Base-by-base conservation (phyloP, 2,797 vertebrate genomes). In the Enteromius radiatus region DNA sequence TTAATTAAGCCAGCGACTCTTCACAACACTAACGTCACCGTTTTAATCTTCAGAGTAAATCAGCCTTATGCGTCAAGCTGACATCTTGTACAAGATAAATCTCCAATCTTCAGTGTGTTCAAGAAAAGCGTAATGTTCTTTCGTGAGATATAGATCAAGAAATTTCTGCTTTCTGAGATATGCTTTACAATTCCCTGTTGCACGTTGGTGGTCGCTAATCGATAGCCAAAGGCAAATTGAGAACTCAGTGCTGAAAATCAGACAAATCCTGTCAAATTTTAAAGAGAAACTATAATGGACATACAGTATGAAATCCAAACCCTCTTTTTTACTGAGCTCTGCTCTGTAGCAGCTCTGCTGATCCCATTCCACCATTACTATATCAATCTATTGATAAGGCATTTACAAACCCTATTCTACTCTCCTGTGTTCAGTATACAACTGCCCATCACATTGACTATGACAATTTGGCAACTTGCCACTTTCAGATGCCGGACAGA, bases 221-320 rank as follows among this genome's bases (percentile, higher is more conserved):
- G 19, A 76, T 68, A 68, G 61, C 80, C 36, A 45, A 74, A 82
- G 33, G 63, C 80, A 67, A 52, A 75, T 12, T 38, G n/a, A 75
- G 45, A 81, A 43, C 45, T 23, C 41, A 17, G 11, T 71, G 54
- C 54, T 63, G 8, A 81, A 47, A 80, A 71, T 80, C 38, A 47
- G 38, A 77, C 10, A 26, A 28, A 67, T 75, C 12, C 71, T 76
- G 71, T 68, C 80, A 67, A 74, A 74, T 26, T 52, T 81, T 81
- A 45, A 74, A 74, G 59, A 81, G 59, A 43, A 73, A 74, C 31
- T 28, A 73, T 74, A 23, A 81, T 28, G n/a, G 56, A 73, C n/a
- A 59, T 12, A n/a, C n/a, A n/a, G n/a, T n/a, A 52, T 65, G 79
- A 81, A 81, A 41, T 31, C 12, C 6, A 19, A 81, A 81, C 15